Base-by-base conservation (phyloP, 2,888 invertebrate species). In the Himalopsyche kuldschensis region DNA sequence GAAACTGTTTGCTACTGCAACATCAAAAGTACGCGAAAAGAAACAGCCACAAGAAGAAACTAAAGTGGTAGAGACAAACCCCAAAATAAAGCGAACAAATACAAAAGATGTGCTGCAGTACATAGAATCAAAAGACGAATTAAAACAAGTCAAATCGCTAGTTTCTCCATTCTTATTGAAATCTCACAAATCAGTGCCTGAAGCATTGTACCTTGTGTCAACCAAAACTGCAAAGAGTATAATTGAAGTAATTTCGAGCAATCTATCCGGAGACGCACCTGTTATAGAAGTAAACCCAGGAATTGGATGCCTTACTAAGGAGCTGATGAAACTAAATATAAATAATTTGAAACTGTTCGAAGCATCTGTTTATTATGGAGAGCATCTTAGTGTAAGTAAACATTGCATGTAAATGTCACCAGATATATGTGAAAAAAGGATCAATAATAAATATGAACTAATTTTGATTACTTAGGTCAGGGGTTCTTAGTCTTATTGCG, bases 251-350 rank as follows among this genome's bases (percentile, higher is more conserved):
- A 88, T 93, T n/a, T 88, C 88, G 84, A 87, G 87, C 15, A 87
- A 90, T 84, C 87, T 92, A 30, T 87, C 87, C 31, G 84, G 88
- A 15, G 87, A 88, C n/a, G 87, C 88, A 77, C 90, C 92, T 3
- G 88, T 94, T 20, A 89, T 94, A n/a, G 96, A 96, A 90, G 90
- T 94, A 0, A 95, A 94, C 89, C 94, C 96, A 0, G 96, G 96
- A 0, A 89, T 94, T 69, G 95, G 96, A 0, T 89, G 94, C 27
- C 88, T 96, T 78, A 94, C 94, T 1, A 88, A 91, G 86, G 91
- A 94, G 87, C 88, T 96, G 46, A 88, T 95, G 4, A 88, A 92
- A 8, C 89, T 88, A 86, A 91, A 91, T 24, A 89, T 93, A 32
- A 90, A 91, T 10, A 88, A 90, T 76, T 89, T 96, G 17, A 89